A percentile compares a stretch with the other conserved stretches of the same genome.
phyloP scores from a whole-genome alignment of 2,113 vertebrate species.

The Oplegnathus fasciatus region DNA sequence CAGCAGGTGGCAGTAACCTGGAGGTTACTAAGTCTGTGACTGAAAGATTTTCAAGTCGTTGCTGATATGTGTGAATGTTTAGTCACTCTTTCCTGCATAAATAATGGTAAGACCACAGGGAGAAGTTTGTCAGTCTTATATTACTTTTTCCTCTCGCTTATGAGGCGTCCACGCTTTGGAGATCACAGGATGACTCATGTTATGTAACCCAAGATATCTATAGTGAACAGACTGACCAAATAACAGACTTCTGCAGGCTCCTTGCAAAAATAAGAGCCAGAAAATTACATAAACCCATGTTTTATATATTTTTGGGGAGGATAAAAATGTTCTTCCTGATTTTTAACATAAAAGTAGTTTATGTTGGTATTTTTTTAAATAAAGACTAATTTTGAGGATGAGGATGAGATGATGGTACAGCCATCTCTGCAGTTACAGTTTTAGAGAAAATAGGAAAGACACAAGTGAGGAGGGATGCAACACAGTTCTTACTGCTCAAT shows the following conservation, averaged over 20 bases:
- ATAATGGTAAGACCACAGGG: neutral
- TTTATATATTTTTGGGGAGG: too few relatives aligned
- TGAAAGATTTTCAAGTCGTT: too few relatives aligned
- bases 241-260: neutral
- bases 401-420: neutral
- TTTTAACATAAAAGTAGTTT: neutral
- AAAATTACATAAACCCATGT: neutral
- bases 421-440: neutral
- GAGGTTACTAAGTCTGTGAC: neutral
- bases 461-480: neutral
- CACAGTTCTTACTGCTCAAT: neutral
- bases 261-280: neutral
- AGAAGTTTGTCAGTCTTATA: neutral
- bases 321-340: neutral
- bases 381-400: neutral
- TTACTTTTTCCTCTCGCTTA: neutral
- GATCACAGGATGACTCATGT: slow-evolving; percentile 25
- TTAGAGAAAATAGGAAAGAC: neutral
- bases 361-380: neutral
- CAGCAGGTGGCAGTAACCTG: neutral
- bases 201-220: slow-evolving; percentile 12
- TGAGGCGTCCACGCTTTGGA: neutral
- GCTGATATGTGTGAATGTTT: neutral
- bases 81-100: neutral
- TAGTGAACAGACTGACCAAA: neutral